A percentile compares a stretch with the other conserved stretches of the same genome.
Conservation (phyloP, 2,888 invertebrate species). For the Prenolepis imparis region DNA sequence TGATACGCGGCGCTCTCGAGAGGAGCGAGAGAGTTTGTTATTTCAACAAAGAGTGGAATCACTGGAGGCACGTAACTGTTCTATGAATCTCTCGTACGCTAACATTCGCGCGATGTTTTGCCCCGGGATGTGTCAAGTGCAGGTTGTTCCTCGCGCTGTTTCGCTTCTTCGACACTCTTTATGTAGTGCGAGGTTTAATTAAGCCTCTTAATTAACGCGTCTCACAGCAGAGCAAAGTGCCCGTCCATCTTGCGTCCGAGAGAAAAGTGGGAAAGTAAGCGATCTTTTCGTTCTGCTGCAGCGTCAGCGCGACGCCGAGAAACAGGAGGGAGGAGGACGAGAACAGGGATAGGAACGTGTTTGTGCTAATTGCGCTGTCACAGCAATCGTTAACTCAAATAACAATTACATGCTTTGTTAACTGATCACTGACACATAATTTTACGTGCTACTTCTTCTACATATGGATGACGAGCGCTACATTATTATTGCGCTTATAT, state of each 20-base stretch:
- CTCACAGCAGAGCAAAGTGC: neutral
- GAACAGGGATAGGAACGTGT: neutral
- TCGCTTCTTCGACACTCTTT: slow-evolving; percentile 38
- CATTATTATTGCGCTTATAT: neutral
- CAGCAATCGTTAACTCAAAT: neutral
- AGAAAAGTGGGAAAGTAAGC: slow-evolving; percentile 8
- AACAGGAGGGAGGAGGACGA: neutral
- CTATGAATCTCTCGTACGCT: slow-evolving; percentile 51
- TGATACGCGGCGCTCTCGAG: slow-evolving; percentile 34
- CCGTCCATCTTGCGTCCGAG: slow-evolving; percentile 8
- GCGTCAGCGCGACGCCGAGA: neutral
- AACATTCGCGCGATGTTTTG: slow-evolving; percentile 47
- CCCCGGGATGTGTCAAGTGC: slow-evolving; percentile 54
- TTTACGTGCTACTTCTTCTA: neutral
- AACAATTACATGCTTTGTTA: slow-evolving; percentile 19
- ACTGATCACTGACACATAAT: neutral
- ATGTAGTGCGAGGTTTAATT: slow-evolving; percentile 33
- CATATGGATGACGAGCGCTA: neutral
- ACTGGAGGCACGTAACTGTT: slow-evolving; percentile 48
- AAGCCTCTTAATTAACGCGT: slow-evolving; percentile 42
- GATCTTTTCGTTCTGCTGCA: slow-evolving; percentile 20
- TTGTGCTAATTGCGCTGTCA: neutral
- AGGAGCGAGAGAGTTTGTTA: slow-evolving; percentile 52
- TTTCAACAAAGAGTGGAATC: slow-evolving; percentile 57
- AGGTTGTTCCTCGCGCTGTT: slow-evolving; percentile 61